These are phyloP conservation scores for Frieseomelitta varia DNA, from an alignment of 1,140 invertebrate species.

Conservation along the genomic window DNA sequence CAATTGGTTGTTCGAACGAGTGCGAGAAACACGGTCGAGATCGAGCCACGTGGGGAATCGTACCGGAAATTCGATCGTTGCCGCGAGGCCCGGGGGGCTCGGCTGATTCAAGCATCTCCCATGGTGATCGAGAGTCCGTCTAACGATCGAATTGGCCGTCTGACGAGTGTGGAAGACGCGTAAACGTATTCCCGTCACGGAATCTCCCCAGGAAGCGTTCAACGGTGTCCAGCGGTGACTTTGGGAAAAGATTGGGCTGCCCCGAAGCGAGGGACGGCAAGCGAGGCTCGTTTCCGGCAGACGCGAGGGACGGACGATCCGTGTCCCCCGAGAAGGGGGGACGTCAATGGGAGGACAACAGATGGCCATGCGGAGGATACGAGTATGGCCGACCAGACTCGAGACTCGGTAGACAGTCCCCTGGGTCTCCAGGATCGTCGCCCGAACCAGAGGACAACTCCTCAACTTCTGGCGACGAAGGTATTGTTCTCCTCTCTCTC, in stretches of 20 bases:
- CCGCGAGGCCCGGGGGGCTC: neutral
- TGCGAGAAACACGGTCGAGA: neutral
- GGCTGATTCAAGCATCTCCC: conserved; percentile 2
- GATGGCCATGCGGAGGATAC: conserved; percentile 58
- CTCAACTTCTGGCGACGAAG: conserved; percentile 81
- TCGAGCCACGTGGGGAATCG: neutral
- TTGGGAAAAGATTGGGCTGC: conserved; percentile 70
- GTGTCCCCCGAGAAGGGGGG: conserved; percentile 58
- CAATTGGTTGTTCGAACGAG: too few species aligned
- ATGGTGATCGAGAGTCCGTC: neutral
- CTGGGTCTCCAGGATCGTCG: conserved; percentile 73
- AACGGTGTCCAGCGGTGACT: conserved; percentile 76
- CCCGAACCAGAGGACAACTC: conserved; percentile 79
- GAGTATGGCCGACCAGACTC: conserved; percentile 61
- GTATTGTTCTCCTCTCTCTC: conserved; percentile 62
- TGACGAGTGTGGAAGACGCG: neutral
- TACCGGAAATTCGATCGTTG: conserved; percentile 17
- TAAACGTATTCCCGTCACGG: conserved; percentile 62
- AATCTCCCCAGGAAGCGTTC: conserved; percentile 73
- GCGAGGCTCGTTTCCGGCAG: conserved; percentile 30
- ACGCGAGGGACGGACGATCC: conserved; percentile 49
- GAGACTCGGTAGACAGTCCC: conserved; percentile 64
- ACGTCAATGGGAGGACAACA: conserved; percentile 54
- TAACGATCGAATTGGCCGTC: conserved; percentile 38
- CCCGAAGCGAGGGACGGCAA: conserved; percentile 66